Evolutionary conservation across 2,797 vertebrate species (phyloP), one percentile per base, ranked within the genome.

Genomic region (Pseudochirops corinnae): DNA sequence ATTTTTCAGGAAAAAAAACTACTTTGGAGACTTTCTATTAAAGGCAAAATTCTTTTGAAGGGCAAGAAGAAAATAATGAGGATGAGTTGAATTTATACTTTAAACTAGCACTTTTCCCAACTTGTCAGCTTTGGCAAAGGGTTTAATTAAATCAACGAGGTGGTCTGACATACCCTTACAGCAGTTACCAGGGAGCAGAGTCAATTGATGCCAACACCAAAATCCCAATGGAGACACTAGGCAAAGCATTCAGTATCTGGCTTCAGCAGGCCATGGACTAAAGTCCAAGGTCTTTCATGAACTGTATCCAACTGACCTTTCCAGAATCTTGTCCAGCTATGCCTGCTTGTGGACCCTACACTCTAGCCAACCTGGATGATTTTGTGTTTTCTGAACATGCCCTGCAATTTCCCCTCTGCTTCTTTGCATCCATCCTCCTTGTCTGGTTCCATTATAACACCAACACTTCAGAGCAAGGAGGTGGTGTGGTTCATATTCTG

Each of bases 81-180:
- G 87, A 55, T 9, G 18, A 91, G 92, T 87, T 95, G 95, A 60
- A 93, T 95, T 33, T 90, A 95, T 29, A 87, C 1, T 28, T 93
- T 56, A 82, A 82, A 82, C 94, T 55, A 95, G 96, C 97, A 94
- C 56, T 67, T 90, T n/a, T 95, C 90, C 53, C 2, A 28, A 55
- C 91, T 90, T 92, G 60, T 96, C 91, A 96, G 95, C 92, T 96
- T 60, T 93, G 55, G 92, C 56, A 93, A 92, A 92, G 96, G 95
- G 92, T 94, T 93, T 97, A 97, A 95, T 90, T 96, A 95, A 95
- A 90, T 90, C 10, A 95, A 95, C 90, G 10, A 95, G 82, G 46
- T 82, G 55, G 67, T 92, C 95, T 92, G 92, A 97, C 60, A 7
- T 82, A 24, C 29, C 5, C 5, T 58, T 18, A 74, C 28, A 11